Conservation (phyloP, 2,888 invertebrate genomes). For the Epirrhoe tristata region DNA sequence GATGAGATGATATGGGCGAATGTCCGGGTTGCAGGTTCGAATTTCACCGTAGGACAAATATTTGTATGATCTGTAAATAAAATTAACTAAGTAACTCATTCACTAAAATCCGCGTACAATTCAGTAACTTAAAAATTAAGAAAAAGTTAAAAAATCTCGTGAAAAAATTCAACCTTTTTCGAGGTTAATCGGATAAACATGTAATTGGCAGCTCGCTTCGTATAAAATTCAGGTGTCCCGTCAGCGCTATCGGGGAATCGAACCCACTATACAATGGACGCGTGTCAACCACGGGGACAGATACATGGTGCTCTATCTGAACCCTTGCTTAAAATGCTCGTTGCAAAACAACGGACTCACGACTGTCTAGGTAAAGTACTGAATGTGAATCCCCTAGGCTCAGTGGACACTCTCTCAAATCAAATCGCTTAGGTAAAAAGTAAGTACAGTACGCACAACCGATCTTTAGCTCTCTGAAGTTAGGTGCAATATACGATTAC, state of each 20-base stretch:
- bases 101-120: background rate
- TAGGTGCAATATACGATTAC: too few relatives aligned
- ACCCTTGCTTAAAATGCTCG: background rate
- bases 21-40: too few relatives aligned
- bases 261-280: constrained; percentile 67
- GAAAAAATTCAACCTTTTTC: constrained; percentile 2
- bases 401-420: too few relatives aligned
- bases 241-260: constrained; percentile 56
- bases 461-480: too few relatives aligned
- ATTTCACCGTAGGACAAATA: background rate
- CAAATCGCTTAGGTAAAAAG: too few relatives aligned
- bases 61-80: too few relatives aligned
- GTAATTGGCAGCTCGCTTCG: constrained; percentile 58
- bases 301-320: constrained; percentile 30
- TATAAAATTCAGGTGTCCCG: constrained; percentile 65
- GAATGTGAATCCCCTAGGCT: too few relatives aligned
- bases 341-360: too few relatives aligned
- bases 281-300: constrained; percentile 51
- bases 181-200: constrained; percentile 38
- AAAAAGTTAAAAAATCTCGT: background rate
- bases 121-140: background rate
- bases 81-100: background rate
- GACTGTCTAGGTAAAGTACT: too few relatives aligned
- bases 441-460: too few relatives aligned
- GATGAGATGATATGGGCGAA: too few relatives aligned